Percentiles rank a stretch among this genome's conserved stretches.
These are phyloP conservation scores for Eufriesea mexicana DNA, from an alignment of 1,140 invertebrate species.

Conservation along the genomic window DNA sequence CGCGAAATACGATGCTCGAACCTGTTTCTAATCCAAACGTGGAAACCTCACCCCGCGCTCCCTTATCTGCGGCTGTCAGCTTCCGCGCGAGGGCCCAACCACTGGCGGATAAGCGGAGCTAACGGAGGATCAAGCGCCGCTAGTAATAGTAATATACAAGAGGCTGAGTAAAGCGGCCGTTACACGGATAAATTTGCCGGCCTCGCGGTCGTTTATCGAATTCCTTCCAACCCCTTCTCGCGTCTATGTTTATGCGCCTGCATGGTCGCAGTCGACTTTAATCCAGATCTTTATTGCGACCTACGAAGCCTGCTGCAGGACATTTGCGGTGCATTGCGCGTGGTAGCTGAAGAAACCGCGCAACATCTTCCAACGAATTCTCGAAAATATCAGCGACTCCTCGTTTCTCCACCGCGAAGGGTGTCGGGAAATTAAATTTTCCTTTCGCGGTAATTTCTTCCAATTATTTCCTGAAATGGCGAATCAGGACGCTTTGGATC, in stretches of 20 bases:
- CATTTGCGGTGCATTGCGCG: background rate
- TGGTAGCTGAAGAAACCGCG: slow-evolving; percentile 18
- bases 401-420: background rate
- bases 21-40: slow-evolving; percentile 40
- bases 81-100: slow-evolving; percentile 14
- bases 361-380: background rate
- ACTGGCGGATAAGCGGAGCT: slow-evolving; percentile 7
- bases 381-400: too few species aligned
- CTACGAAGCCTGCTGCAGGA: slow-evolving; percentile 21
- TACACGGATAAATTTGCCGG: slow-evolving; percentile 66
- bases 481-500: too few species aligned
- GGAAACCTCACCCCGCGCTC: background rate
- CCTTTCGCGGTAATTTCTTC: background rate
- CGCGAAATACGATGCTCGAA: slow-evolving; percentile 34
- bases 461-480: too few species aligned
- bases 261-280: slow-evolving; percentile 46
- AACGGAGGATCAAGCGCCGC: background rate
- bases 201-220: slow-evolving; percentile 52
- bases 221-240: slow-evolving; percentile 21
- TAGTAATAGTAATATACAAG: slow-evolving; percentile 58
- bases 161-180: slow-evolving; percentile 57
- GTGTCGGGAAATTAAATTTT: background rate
- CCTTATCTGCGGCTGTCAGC: slow-evolving; percentile 28
- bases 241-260: slow-evolving; percentile 50
- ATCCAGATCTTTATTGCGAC: slow-evolving; percentile 71